Conservation (phyloP, 2,113 vertebrate species). For the Sterna hirundo region DNA sequence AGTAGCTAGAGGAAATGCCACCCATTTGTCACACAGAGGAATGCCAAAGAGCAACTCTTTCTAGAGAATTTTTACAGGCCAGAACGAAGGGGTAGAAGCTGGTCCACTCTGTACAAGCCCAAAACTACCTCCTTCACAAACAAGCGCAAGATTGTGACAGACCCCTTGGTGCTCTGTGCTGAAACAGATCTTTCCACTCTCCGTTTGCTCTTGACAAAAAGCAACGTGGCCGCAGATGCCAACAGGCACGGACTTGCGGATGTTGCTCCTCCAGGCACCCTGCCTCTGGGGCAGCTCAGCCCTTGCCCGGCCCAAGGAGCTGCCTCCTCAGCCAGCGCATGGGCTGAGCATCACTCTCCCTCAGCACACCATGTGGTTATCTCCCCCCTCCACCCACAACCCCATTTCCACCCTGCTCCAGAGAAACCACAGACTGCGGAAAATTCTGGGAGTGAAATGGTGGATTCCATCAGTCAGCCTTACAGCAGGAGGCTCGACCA, state of each 20-base stretch:
- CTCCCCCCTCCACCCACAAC: not conserved
- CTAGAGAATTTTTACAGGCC: not conserved
- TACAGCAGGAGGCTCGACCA: not conserved
- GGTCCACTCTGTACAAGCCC: not conserved
- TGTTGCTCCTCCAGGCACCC: not conserved
- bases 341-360: not conserved
- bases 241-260: not conserved
- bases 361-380: fast-evolving
- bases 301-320: not conserved
- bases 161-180: not conserved
- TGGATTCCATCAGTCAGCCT: not conserved
- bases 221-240: fast-evolving
- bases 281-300: not conserved
- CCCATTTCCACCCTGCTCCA: not conserved
- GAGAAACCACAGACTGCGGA: not conserved
- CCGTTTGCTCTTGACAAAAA: not conserved
- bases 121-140: not conserved
- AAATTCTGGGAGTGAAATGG: not conserved
- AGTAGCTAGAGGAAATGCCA: fast-evolving
- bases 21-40: not conserved
- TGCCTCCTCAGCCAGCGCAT: not conserved
- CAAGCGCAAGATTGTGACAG: not conserved
- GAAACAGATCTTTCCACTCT: not conserved
- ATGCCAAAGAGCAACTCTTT: not conserved
- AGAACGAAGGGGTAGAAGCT: not conserved